These are phyloP conservation scores for Rhodeus uyekii DNA, from an alignment of 2,797 vertebrate genomes.

Conservation along the genomic window DNA sequence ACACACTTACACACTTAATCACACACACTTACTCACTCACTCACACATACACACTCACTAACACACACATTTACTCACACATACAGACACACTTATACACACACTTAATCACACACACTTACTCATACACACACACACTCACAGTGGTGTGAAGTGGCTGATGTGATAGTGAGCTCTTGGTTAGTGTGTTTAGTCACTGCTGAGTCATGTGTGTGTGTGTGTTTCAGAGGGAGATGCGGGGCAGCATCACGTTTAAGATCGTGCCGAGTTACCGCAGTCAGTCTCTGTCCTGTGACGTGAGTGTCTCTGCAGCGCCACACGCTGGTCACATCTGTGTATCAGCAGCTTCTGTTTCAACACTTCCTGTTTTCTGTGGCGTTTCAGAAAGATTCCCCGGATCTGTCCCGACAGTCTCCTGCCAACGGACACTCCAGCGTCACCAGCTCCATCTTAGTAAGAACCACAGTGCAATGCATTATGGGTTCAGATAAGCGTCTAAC, in stretches of 20 bases:
- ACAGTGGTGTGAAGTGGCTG: no score
- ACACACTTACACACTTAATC: no score
- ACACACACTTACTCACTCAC: no score
- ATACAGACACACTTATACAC: not conserved
- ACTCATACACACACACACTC: no score
- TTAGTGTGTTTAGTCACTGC: not conserved
- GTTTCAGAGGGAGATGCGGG: constrained; percentile 92
- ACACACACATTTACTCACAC: not conserved
- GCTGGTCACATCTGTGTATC: not conserved
- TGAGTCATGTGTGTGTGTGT: not conserved
- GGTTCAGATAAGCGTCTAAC: not conserved
- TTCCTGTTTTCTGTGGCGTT: constrained; percentile 60
- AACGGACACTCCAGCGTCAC: constrained; percentile 99
- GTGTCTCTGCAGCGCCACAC: constrained; percentile 20
- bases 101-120: not conserved
- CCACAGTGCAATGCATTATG: not conserved
- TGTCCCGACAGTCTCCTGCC: constrained; percentile 96
- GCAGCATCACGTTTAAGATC: constrained; percentile 98
- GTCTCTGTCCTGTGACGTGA: constrained; percentile 96
- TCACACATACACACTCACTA: not conserved
- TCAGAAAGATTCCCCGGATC: constrained; percentile 98
- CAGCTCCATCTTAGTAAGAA: constrained; percentile 99
- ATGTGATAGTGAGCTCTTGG: not conserved
- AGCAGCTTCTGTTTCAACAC: not conserved
- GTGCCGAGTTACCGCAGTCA: constrained; percentile 95